Evolutionary conservation across 2,113 vertebrate species (phyloP).

Genomic region (Podarcis muralis): DNA sequence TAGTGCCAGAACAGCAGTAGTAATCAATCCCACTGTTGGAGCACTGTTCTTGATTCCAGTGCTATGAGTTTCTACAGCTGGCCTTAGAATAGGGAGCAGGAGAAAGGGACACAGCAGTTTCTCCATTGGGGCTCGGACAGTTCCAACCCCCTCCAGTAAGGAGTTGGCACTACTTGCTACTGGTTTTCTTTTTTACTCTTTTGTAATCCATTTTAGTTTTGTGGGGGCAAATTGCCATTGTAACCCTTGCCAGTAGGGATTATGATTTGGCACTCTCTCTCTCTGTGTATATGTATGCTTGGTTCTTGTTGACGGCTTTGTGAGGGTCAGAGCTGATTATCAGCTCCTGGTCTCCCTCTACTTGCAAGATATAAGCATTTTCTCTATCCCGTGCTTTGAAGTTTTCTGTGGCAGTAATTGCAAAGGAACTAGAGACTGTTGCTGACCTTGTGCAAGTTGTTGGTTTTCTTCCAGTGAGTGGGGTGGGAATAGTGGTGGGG

Average conservation of each 20-base stretch:
- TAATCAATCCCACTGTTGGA: neutral
- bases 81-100: neutral
- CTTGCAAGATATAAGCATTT: neutral
- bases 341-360: neutral
- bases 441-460: neutral
- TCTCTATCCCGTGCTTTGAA: neutral
- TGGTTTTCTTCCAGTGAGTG: neutral
- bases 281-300: no score
- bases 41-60: no score
- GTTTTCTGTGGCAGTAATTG: neutral
- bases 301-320: neutral
- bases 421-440: neutral
- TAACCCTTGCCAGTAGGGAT: neutral
- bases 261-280: no score
- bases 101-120: neutral
- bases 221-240: neutral
- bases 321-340: neutral
- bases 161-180: neutral
- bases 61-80: neutral
- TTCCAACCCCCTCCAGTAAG: neutral
- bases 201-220: neutral
- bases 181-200: neutral
- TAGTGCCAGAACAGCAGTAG: neutral
- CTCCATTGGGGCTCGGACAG: neutral
- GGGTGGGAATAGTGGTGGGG: neutral